These are phyloP conservation scores for Dysmachus trigonus DNA, from an alignment of 2,888 invertebrate genomes.

Conservation along the genomic window DNA sequence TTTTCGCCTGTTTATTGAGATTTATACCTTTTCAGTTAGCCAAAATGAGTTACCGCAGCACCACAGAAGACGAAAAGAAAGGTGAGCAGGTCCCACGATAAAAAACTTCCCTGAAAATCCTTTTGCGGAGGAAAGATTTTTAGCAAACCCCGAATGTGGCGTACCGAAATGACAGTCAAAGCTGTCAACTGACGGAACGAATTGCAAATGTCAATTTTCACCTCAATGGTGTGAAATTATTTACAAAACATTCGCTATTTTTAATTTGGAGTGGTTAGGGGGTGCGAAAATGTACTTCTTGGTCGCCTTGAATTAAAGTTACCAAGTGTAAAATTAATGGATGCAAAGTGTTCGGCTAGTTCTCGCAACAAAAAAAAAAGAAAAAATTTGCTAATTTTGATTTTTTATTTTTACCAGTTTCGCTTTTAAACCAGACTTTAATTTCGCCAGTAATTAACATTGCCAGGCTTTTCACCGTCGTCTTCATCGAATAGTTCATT, in stretches of 20 bases:
- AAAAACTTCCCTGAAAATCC: neutral
- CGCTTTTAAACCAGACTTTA: constrained; percentile 37
- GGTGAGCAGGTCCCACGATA: neutral
- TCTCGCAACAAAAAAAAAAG: neutral
- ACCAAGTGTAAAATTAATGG: neutral
- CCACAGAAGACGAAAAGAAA: neutral
- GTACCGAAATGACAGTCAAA: constrained; percentile 11
- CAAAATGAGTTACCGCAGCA: constrained; percentile 32
- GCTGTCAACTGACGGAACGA: neutral
- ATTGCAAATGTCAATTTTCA: neutral
- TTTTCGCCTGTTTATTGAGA: neutral
- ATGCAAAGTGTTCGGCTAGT: neutral
- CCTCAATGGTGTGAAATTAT: neutral
- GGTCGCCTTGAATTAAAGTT: neutral
- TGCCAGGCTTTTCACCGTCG: constrained; percentile 49
- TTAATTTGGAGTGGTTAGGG: neutral
- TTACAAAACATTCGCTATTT: neutral
- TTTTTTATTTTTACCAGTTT: neutral
- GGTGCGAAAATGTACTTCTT: neutral
- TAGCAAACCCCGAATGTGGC: neutral
- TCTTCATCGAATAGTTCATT: constrained; percentile 32
- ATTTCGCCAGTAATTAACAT: constrained; percentile 54
- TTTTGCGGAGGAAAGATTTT: neutral
- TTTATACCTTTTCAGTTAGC: neutral
- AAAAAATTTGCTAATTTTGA: neutral